Evolutionary conservation across 2,113 vertebrate species (phyloP).

Genomic region (Turdus rufiventris): DNA sequence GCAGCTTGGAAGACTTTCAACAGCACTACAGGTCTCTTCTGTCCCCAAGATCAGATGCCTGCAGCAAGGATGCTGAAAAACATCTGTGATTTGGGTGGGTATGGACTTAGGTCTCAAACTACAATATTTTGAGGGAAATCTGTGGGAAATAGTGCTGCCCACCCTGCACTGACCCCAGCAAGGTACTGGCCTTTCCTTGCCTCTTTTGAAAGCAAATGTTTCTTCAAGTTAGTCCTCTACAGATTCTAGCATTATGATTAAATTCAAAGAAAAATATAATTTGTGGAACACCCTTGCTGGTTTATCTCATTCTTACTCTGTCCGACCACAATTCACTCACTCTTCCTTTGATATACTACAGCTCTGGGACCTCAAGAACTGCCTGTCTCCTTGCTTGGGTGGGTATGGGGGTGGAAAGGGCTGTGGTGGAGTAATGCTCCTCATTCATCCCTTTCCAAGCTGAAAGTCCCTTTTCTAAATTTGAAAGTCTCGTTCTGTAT

Average conservation of each 20-base stretch:
- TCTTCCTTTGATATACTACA: background rate
- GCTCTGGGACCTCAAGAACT: background rate
- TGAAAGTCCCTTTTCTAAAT: background rate
- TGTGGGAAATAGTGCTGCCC: background rate
- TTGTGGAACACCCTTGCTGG: background rate
- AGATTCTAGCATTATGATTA: background rate
- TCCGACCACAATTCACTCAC: background rate
- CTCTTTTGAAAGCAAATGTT: background rate
- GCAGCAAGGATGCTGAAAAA: background rate
- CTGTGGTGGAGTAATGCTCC: background rate
- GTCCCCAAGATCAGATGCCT: background rate
- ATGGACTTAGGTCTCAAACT: background rate
- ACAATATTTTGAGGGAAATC: background rate
- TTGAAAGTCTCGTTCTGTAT: background rate
- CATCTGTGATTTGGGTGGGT: background rate
- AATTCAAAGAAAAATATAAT: background rate
- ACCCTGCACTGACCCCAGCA: background rate
- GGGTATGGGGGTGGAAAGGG: background rate
- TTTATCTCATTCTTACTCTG: background rate
- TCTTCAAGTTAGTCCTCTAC: background rate
- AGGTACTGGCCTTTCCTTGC: background rate
- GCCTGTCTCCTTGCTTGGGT: rapidly evolving
- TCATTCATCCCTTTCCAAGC: background rate
- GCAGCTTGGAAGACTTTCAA: background rate
- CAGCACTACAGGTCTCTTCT: background rate